These are phyloP conservation scores for Buathra laborator DNA, from an alignment of 2,888 invertebrate genomes.

Conservation along the genomic window DNA sequence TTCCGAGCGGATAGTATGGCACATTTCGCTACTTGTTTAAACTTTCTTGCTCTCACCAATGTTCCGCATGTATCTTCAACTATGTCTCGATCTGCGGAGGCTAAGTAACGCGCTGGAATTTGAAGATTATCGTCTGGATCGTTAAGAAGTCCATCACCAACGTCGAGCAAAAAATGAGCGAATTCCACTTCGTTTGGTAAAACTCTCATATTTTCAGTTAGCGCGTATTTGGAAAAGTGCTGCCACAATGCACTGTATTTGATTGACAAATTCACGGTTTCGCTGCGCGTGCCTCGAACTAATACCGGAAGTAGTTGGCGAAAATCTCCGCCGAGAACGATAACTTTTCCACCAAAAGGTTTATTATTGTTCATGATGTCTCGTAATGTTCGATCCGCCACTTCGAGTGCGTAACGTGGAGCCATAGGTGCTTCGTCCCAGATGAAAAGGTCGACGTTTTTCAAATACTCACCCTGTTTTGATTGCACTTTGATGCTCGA, in stretches of 20 bases:
- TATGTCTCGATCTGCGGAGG: constrained; percentile 44
- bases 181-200: constrained; percentile 65
- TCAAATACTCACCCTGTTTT: constrained; percentile 63
- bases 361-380: constrained; percentile 29
- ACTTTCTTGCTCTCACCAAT: constrained; percentile 56
- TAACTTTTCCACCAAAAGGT: constrained; percentile 72
- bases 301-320: constrained; percentile 55
- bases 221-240: constrained; percentile 64
- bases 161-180: constrained; percentile 62
- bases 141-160: constrained; percentile 68
- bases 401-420: too few relatives aligned
- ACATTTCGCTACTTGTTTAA: constrained; percentile 58
- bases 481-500: constrained; percentile 67
- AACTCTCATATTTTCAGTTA: constrained; percentile 71
- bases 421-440: constrained; percentile 33
- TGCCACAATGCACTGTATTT: constrained; percentile 70
- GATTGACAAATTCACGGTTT: constrained; percentile 70
- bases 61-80: constrained; percentile 61
- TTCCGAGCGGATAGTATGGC: constrained; percentile 69
- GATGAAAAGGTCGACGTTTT: constrained; percentile 66
- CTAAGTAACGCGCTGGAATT: constrained; percentile 41
- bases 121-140: constrained; percentile 62
- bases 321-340: constrained; percentile 69
- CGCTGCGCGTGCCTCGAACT: constrained; percentile 40
- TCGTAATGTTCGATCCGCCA: too few relatives aligned